Evolutionary conservation across 1,140 invertebrate genomes (phyloP), one percentile per base, ranked within the genome.

Genomic region (Heliconius hermathena): DNA sequence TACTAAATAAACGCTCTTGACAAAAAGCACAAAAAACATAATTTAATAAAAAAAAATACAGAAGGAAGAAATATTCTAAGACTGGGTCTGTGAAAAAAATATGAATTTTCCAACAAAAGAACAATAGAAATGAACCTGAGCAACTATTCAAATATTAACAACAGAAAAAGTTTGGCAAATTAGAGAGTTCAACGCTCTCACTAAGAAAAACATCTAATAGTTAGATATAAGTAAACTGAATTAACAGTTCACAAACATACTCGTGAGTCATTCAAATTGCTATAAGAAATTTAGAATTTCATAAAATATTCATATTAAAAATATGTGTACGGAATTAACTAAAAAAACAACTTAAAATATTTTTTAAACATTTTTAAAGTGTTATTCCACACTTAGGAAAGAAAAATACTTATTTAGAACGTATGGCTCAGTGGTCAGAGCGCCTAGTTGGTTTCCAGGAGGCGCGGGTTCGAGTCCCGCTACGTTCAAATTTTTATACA

Each of bases 151-250:
- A 66, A 66, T 16, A 26, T 66, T 26, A n/a, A 57, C n/a, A n/a
- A 60, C 33, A 60, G 52, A 60, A 60, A 75, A 76, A 76, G 33
- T 70, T 79, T 75, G 57, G 78, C 60, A 79, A 79, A 79, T 71
- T 79, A 20, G 33, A 57, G 54, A 79, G 78, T 74, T 79, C 73
- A 79, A 71, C 54, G 78, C 73, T 74, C 78, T 60, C 41, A 74
- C 26, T 72, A 57, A 78, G 41, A 54, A 73, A 78, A 46, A 74
- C 38, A 70, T 60, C 46, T 66, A 66, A 26, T 8, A 57, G 13
- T n/a, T 41, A 33, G 33, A 33, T 16, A 9, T 66, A 38, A 70
- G 74, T 79, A 79, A 74, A 79, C 73, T 49, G 71, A 79, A 79
- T 79, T 74, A 79, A 71, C 60, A 79, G 73, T 79, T 75, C 73